Percentiles rank a stretch among this genome's conserved stretches.
phyloP scores from a whole-genome alignment of 2,113 vertebrate genomes.

The Ceyx melanurus region DNA sequence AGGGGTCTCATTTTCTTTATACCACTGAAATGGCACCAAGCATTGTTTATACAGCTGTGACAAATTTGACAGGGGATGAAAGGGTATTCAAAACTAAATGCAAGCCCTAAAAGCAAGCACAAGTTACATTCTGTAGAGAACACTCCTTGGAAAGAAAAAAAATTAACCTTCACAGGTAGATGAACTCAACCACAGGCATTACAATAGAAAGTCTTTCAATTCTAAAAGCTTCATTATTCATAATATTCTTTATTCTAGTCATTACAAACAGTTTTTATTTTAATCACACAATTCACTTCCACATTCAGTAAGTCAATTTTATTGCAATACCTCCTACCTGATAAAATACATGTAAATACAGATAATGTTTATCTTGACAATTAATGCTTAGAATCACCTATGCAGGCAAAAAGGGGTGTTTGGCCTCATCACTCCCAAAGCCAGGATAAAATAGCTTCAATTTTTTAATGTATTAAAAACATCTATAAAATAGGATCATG shows the following conservation, averaged over 20 bases:
- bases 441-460: neutral
- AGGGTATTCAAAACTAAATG: neutral
- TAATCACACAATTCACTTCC: neutral
- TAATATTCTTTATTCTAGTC: neutral
- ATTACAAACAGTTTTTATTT: neutral
- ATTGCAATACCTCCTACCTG: neutral
- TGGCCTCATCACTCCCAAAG: neutral
- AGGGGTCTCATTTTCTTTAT: neutral
- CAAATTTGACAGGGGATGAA: neutral
- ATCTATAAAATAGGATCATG: neutral
- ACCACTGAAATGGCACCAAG: neutral
- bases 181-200: neutral
- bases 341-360: neutral
- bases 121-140: neutral
- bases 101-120: neutral
- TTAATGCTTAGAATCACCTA: neutral
- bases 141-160: neutral
- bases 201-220: neutral
- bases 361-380: neutral
- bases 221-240: conserved; percentile 1
- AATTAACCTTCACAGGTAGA: neutral
- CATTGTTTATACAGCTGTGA: neutral
- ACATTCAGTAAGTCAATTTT: neutral
- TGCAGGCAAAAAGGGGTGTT: neutral
- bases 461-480: neutral